A percentile compares a stretch with the other conserved stretches of the same genome.
These are phyloP conservation scores for Monopterus albus DNA, from an alignment of 2,113 vertebrate genomes.

Conservation along the genomic window DNA sequence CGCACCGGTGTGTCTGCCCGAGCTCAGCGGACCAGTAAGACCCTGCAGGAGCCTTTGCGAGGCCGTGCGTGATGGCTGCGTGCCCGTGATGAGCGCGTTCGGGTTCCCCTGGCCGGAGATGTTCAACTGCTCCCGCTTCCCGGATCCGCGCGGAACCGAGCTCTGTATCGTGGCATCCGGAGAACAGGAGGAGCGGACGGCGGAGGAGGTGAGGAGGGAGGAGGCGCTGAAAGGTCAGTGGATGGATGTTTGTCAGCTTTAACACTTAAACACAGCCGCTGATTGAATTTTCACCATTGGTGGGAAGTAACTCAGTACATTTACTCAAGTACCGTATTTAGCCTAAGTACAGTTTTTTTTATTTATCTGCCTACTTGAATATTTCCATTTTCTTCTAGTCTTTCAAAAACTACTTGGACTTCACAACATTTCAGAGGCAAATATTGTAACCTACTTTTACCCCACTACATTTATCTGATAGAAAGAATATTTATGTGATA, in stretches of 20 bases:
- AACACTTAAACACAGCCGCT: too few species aligned
- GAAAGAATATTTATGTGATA: too few species aligned
- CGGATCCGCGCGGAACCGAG: conserved; percentile 72
- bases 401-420: too few species aligned
- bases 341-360: too few species aligned
- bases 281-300: too few species aligned
- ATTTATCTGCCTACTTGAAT: too few species aligned
- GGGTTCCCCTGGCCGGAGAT: conserved; percentile 87
- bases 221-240: conserved; percentile 70
- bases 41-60: conserved; percentile 83
- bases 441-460: too few species aligned
- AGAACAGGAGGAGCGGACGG: conserved; percentile 32
- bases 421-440: too few species aligned
- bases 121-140: conserved; percentile 85
- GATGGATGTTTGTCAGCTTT: not conserved
- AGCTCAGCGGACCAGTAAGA: conserved; percentile 74
- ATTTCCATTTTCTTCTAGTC: too few species aligned
- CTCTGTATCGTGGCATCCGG: conserved; percentile 82
- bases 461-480: too few species aligned
- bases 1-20: conserved; percentile 82
- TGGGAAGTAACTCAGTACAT: too few species aligned
- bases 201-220: conserved; percentile 52
- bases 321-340: too few species aligned
- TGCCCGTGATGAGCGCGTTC: conserved; percentile 86
- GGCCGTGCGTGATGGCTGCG: conserved; percentile 82